Evolutionary conservation across 2,797 vertebrate species (phyloP).

Genomic region (Periophthalmus magnuspinnatus): DNA sequence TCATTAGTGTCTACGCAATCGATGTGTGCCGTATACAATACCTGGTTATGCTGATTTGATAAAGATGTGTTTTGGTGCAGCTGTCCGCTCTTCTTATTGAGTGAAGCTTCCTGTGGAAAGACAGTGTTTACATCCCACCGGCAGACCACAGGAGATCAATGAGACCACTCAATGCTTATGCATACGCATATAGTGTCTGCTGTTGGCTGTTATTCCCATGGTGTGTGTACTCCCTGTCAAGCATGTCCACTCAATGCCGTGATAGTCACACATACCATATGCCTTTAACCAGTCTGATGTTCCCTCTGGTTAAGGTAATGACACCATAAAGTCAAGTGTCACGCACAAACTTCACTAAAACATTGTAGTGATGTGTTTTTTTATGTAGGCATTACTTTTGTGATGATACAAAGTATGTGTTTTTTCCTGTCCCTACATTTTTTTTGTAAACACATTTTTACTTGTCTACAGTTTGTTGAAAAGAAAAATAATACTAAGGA

Average conservation of each 20-base stretch:
- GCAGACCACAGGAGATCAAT: conserved; percentile 70
- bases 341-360: conserved; percentile 1
- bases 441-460: neutral
- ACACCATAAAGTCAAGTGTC: conserved; percentile 2
- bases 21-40: neutral
- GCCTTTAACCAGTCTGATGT: neutral
- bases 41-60: conserved; percentile 44
- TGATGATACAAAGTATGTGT: neutral
- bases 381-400: conserved; percentile 7
- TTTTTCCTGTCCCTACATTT: neutral
- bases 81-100: conserved; percentile 66
- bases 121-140: conserved; percentile 71
- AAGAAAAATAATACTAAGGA: too few species aligned
- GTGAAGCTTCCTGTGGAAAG: conserved; percentile 65
- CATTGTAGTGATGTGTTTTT: neutral
- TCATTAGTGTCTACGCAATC: neutral
- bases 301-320: neutral
- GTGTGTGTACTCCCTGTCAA: conserved; percentile 43
- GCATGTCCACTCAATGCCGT: conserved; percentile 41
- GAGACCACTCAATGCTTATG: conserved; percentile 72
- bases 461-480: neutral
- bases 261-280: conserved; percentile 39
- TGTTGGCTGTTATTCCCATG: conserved; percentile 58
- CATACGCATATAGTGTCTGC: conserved; percentile 70
- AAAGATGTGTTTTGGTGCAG: conserved; percentile 46